Evolutionary conservation across 2,113 vertebrate genomes (phyloP).

Genomic region (Sapajus apella): DNA sequence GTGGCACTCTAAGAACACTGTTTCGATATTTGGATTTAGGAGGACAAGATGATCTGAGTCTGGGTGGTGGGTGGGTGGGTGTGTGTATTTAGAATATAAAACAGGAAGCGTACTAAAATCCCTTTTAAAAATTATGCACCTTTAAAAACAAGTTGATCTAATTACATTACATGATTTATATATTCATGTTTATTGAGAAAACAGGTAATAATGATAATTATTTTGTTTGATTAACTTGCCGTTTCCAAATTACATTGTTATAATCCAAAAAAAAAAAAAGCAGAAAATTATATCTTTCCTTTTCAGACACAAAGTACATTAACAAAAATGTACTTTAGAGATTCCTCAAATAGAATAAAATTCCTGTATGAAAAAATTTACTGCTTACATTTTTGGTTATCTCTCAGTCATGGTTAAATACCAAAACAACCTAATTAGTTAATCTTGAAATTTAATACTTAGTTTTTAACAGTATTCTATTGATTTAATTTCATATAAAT

Average conservation of each 20-base stretch:
- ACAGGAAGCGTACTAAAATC: constrained; percentile 41
- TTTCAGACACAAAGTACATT: constrained; percentile 4
- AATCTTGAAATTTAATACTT: not conserved
- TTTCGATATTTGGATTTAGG: not conserved
- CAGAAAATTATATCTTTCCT: not conserved
- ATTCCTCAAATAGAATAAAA: not conserved
- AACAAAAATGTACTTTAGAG: constrained; percentile 1
- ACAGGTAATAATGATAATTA: constrained; percentile 46
- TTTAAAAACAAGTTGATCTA: constrained; percentile 57
- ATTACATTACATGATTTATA: not conserved
- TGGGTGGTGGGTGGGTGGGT: not conserved
- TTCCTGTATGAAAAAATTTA: not conserved
- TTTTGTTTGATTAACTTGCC: constrained; percentile 62
- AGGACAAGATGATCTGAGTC: not conserved
- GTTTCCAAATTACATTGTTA: not conserved
- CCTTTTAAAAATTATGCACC: not conserved
- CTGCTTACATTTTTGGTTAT: not conserved
- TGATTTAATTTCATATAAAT: not conserved
- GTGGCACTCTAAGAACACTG: constrained; percentile 79
- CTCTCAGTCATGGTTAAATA: not conserved
- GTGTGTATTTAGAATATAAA: constrained; percentile 17
- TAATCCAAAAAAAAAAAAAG: not conserved
- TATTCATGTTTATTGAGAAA: constrained; percentile 31
- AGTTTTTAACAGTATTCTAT: not conserved
- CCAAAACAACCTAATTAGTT: constrained; percentile 42